Base-by-base conservation (phyloP, 2,888 invertebrate species). In the Latrodectus elegans region DNA sequence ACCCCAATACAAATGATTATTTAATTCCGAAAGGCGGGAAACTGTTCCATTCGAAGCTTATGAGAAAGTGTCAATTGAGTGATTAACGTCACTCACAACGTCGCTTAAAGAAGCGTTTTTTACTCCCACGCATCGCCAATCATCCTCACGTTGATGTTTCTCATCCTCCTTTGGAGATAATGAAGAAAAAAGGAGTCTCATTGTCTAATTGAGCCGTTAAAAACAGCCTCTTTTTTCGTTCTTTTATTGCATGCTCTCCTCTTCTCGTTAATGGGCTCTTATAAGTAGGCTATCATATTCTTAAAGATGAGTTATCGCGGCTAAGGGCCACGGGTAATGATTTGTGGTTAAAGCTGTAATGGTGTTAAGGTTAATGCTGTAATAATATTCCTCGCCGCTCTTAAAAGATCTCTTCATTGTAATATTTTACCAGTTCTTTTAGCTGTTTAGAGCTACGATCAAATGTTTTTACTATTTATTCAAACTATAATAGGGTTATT, bases 81-180 rank as follows among this genome's bases (percentile, higher is more conserved):
- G 86, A 81, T 86, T 86, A 86, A 85, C 80, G 85, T 75, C 85
- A 80, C 55, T 85, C 85, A 70, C 49, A 22, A 75, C 76, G 70
- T 80, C 80, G 80, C 85, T 80, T 80, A 75, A 85, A 85, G 85
- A 80, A 80, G 75, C 6, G 38, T 38, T 64, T 85, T 85, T 81
- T 76, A 81, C 86, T 49, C 86, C 86, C 76, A 86, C 86, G 86
- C 86, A 60, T 80, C 72, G 74, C 86, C 80, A 86, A 86, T 86
- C 81, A 86, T 81, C 81, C 76, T 65, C 82, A 65, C 78, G 72
- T 67, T 52, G 68, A 75, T 70, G 75, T 22, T 73, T 55, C 84
- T 67, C 55, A 73, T 38, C 38, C 79, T 78, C 78, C 71, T 73
- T 67, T 71, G 52, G 22, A 52, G 51, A 38, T 6, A 72, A 80